Conservation (phyloP, 2,113 vertebrate genomes). For the Bombycilla garrulus region DNA sequence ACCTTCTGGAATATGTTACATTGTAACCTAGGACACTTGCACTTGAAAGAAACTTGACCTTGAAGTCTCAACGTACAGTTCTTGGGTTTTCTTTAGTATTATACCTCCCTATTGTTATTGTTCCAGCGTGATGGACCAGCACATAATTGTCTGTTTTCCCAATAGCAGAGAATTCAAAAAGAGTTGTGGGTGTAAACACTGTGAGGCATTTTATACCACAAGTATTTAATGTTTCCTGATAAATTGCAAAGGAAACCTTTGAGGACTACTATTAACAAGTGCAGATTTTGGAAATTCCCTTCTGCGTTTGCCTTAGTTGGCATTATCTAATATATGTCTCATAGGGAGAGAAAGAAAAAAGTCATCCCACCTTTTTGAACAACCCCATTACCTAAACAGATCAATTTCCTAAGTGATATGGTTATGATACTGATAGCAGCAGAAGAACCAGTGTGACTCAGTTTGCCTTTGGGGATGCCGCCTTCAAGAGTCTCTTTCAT, state of each 20-base stretch:
- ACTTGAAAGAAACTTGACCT: neutral
- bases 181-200: neutral
- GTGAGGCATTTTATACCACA: neutral
- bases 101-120: neutral
- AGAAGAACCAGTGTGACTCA: neutral
- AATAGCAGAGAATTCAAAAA: neutral
- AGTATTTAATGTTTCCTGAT: neutral
- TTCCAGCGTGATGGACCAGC: neutral
- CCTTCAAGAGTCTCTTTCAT: neutral
- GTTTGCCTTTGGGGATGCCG: neutral
- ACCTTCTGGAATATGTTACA: too few relatives aligned
- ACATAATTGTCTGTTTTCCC: neutral
- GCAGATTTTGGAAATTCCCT: neutral
- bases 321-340: neutral
- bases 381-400: neutral
- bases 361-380: neutral
- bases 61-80: neutral
- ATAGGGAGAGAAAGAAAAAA: neutral
- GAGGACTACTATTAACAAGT: neutral
- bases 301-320: neutral
- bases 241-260: neutral
- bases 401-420: neutral
- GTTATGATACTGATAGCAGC: neutral
- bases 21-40: too few relatives aligned
- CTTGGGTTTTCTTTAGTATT: neutral